Conservation (phyloP, 2,888 invertebrate genomes). For the Xestoiulus laeticollis region DNA sequence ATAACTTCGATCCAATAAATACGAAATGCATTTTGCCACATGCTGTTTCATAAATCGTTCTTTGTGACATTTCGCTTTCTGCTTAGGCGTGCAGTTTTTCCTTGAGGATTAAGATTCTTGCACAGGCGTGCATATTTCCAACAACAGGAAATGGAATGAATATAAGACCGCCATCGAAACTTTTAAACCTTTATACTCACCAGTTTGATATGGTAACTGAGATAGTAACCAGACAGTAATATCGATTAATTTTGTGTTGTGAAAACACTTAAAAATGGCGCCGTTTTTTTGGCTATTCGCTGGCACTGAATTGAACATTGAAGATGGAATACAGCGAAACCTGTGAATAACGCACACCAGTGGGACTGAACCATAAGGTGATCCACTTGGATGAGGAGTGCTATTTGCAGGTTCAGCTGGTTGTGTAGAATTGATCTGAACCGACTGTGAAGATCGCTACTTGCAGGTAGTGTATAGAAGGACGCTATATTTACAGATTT, state of each 20-base stretch:
- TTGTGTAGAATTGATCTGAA: too few relatives aligned
- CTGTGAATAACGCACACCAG: too few relatives aligned
- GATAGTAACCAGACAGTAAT: neutral
- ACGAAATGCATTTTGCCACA: slow-evolving; percentile 34
- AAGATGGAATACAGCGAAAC: too few relatives aligned
- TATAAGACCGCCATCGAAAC: neutral
- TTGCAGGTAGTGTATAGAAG: too few relatives aligned
- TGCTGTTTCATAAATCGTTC: slow-evolving; percentile 10
- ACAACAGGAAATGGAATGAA: neutral
- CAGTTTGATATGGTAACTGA: neutral
- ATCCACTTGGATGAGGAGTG: too few relatives aligned
- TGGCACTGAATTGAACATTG: neutral
- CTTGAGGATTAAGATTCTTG: neutral
- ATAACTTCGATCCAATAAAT: slow-evolving; percentile 19
- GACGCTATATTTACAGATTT: too few relatives aligned
- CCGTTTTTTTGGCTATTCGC: neutral
- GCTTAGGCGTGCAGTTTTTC: slow-evolving; percentile 15
- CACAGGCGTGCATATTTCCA: neutral
- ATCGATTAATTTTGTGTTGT: neutral
- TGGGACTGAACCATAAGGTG: too few relatives aligned
- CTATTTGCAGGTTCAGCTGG: too few relatives aligned
- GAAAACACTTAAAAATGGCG: neutral
- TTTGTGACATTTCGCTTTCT: slow-evolving; percentile 34
- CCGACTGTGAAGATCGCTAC: too few relatives aligned
- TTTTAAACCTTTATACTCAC: neutral